These are phyloP conservation scores for Liasis olivaceus DNA, from an alignment of 2,797 vertebrate genomes.

Conservation along the genomic window DNA sequence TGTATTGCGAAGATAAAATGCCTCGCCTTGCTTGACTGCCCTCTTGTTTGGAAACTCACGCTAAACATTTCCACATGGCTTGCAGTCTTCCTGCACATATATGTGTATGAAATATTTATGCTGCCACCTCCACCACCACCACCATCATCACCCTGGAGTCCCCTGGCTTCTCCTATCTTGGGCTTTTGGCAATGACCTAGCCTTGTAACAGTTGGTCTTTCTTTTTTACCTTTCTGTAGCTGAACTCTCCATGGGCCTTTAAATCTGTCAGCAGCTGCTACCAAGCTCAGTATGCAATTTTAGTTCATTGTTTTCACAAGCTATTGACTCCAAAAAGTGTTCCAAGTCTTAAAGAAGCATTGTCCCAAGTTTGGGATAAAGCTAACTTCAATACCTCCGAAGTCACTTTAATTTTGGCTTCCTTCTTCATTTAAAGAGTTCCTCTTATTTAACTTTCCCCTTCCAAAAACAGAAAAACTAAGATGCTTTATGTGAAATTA, in stretches of 20 bases:
- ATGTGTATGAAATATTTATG: background rate
- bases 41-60: slow-evolving; percentile 65
- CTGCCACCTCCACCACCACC: background rate
- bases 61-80: slow-evolving; percentile 74
- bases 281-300: slow-evolving; percentile 68
- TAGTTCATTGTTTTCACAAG: slow-evolving; percentile 70
- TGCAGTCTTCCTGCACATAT: slow-evolving; percentile 52
- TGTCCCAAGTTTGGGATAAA: slow-evolving; percentile 49
- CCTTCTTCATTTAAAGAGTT: background rate
- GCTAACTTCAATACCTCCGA: slow-evolving; percentile 30
- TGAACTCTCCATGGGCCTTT: slow-evolving; percentile 63
- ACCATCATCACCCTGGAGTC: background rate
- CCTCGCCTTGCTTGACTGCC: slow-evolving; percentile 65
- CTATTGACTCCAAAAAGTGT: slow-evolving; percentile 58
- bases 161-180: slow-evolving; percentile 55
- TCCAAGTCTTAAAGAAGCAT: slow-evolving; percentile 69
- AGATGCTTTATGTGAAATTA: slow-evolving; percentile 1
- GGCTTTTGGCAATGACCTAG: slow-evolving; percentile 61
- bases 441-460: background rate
- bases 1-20: slow-evolving; percentile 65
- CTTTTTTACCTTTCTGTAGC: slow-evolving; percentile 68
- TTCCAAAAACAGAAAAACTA: background rate
- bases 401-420: slow-evolving; percentile 45
- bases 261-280: slow-evolving; percentile 70
- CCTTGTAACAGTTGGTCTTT: slow-evolving; percentile 68